These are phyloP conservation scores for Sphaeridia pumilis DNA, from an alignment of 2,888 invertebrate species.

Conservation along the genomic window DNA sequence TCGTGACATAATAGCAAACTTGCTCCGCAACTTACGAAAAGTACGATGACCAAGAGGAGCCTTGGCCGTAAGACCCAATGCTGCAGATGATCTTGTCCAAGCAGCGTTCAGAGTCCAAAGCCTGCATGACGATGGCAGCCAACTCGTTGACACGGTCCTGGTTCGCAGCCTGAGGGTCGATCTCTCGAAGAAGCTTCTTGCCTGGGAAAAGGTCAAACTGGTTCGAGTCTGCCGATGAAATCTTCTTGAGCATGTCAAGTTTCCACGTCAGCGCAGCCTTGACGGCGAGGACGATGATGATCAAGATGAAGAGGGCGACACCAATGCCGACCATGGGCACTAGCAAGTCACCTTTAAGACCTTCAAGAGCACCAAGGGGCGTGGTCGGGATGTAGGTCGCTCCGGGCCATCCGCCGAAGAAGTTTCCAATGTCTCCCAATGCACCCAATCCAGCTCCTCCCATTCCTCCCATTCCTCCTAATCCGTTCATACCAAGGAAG, in stretches of 20 bases:
- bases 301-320: conserved; percentile 30
- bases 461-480: conserved; percentile 3
- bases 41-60: conserved; percentile 17
- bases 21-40: conserved; percentile 14
- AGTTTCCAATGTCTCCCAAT: conserved; percentile 16
- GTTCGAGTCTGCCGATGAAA: too few species aligned
- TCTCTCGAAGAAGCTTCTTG: neutral
- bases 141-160: conserved; percentile 22
- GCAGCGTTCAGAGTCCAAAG: conserved; percentile 28
- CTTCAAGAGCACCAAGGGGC: conserved; percentile 30
- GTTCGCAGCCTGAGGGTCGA: conserved; percentile 19
- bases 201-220: neutral
- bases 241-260: conserved; percentile 16
- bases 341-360: conserved; percentile 34
- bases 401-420: conserved; percentile 18
- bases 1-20: too few species aligned
- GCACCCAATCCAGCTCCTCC: conserved; percentile 13
- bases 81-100: conserved; percentile 27
- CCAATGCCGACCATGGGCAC: conserved; percentile 34
- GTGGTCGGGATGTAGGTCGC: conserved; percentile 33
- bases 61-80: conserved; percentile 21
- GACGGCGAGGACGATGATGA: conserved; percentile 33
- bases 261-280: conserved; percentile 34
- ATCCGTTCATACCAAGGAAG: conserved; percentile 10
- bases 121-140: conserved; percentile 21